A percentile compares a stretch with the other conserved stretches of the same genome.
Evolutionary conservation across 2,113 vertebrate genomes (phyloP).

Genomic region (Nothocercus nigrocapillus): DNA sequence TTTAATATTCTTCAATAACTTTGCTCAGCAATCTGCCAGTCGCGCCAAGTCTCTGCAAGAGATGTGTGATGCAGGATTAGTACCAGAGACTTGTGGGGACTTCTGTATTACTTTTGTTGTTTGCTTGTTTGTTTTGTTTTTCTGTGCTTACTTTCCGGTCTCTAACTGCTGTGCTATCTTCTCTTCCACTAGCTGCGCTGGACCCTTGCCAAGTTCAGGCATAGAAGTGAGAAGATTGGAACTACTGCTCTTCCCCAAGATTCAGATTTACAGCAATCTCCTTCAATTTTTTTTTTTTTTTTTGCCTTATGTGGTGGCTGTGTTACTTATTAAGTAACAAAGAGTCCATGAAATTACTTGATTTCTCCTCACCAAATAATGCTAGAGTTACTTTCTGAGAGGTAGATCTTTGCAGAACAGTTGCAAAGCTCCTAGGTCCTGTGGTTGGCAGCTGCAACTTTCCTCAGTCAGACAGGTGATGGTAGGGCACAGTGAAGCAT

Average conservation of each 20-base stretch:
- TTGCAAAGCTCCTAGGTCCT: not conserved
- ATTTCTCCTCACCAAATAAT: not conserved
- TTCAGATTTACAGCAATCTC: not conserved
- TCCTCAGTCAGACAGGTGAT: not conserved
- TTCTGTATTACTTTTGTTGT: not conserved
- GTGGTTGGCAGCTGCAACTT: not conserved
- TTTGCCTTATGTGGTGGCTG: no score
- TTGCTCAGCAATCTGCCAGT: not conserved
- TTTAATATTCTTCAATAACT: not conserved
- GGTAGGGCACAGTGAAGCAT: not conserved
- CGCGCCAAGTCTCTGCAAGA: not conserved
- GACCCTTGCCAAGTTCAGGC: not conserved
- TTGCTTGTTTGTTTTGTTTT: not conserved
- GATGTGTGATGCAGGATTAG: not conserved
- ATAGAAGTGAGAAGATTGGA: not conserved
- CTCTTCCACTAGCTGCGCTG: not conserved
- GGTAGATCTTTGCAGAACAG: not conserved
- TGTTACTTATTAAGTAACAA: not conserved
- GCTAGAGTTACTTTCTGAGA: not conserved
- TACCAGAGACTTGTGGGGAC: not conserved
- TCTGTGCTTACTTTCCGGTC: not conserved
- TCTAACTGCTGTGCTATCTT: not conserved
- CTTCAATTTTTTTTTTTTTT: not conserved
- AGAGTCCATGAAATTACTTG: not conserved
- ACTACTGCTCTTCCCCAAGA: not conserved